Evolutionary conservation across 2,113 vertebrate species (phyloP).

Genomic region (Cettia cetti): DNA sequence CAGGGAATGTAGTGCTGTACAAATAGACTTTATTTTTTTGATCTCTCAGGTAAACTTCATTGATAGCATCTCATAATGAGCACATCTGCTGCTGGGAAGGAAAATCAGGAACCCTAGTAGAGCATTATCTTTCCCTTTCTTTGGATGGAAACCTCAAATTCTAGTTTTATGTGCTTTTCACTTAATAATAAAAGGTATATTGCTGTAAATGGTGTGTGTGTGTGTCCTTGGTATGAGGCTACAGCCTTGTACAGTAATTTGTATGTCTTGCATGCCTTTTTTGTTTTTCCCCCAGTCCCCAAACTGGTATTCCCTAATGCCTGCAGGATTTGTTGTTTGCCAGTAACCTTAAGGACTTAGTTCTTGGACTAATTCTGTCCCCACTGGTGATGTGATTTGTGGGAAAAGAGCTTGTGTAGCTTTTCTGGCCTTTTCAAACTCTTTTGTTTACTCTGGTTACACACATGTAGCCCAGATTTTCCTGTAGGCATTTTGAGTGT

Average conservation of each 20-base stretch:
- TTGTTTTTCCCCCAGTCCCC: background rate
- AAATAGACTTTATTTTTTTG: slow-evolving; percentile 62
- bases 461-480: background rate
- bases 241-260: background rate
- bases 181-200: slow-evolving; percentile 55
- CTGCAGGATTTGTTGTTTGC: background rate
- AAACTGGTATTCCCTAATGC: background rate
- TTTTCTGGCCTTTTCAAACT: background rate
- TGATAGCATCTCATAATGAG: slow-evolving; percentile 55
- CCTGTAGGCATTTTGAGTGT: background rate
- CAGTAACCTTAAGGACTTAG: background rate
- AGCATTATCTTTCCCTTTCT: slow-evolving; percentile 46
- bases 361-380: background rate
- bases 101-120: slow-evolving; percentile 43
- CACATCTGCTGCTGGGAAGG: slow-evolving; percentile 51
- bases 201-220: slow-evolving; percentile 8
- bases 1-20: slow-evolving; percentile 14
- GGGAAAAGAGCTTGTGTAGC: background rate
- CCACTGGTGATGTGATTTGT: background rate
- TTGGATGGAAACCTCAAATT: slow-evolving; percentile 56
- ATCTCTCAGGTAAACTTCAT: slow-evolving; percentile 64
- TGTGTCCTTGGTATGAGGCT: slow-evolving; percentile 35
- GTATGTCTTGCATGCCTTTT: slow-evolving; percentile 39
- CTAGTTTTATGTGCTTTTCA: slow-evolving; percentile 61
- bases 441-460: background rate